A percentile compares a stretch with the other conserved stretches of the same genome.
These are phyloP conservation scores for Piezodorus guildinii DNA, from an alignment of 1,140 invertebrate species.

Conservation along the genomic window DNA sequence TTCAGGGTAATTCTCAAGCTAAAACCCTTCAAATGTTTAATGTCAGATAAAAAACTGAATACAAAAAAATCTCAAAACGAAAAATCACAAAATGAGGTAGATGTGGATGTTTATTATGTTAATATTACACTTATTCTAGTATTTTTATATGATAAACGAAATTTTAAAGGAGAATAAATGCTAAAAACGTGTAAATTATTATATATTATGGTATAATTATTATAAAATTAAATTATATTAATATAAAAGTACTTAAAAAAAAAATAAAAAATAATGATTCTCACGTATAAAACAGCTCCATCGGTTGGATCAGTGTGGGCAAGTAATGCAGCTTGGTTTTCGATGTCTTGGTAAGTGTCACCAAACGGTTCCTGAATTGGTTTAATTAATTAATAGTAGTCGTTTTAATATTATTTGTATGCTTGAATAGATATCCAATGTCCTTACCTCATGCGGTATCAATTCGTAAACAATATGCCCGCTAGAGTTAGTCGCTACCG, in stretches of 20 bases:
- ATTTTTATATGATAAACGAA: too few relatives aligned
- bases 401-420: background rate
- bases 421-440: background rate
- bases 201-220: too few relatives aligned
- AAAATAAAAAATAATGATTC: conserved; percentile 32
- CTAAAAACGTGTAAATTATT: too few relatives aligned
- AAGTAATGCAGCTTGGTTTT: conserved; percentile 71
- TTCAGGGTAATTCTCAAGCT: too few relatives aligned
- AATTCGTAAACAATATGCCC: conserved; percentile 26
- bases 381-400: background rate
- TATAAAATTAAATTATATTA: too few relatives aligned
- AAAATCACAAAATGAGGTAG: background rate
- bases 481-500: conserved; percentile 26
- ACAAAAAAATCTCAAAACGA: too few relatives aligned
- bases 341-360: conserved; percentile 73
- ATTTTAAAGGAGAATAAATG: too few relatives aligned
- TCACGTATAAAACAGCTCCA: conserved; percentile 72
- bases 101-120: background rate
- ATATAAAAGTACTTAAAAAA: background rate
- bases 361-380: conserved; percentile 43
- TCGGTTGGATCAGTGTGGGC: conserved; percentile 58
- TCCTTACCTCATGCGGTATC: conserved; percentile 26
- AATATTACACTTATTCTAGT: too few relatives aligned
- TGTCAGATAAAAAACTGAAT: too few relatives aligned
- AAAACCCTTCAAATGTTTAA: too few relatives aligned